phyloP scores from a whole-genome alignment of 2,888 invertebrate genomes.

The Abrostola tripartita region DNA sequence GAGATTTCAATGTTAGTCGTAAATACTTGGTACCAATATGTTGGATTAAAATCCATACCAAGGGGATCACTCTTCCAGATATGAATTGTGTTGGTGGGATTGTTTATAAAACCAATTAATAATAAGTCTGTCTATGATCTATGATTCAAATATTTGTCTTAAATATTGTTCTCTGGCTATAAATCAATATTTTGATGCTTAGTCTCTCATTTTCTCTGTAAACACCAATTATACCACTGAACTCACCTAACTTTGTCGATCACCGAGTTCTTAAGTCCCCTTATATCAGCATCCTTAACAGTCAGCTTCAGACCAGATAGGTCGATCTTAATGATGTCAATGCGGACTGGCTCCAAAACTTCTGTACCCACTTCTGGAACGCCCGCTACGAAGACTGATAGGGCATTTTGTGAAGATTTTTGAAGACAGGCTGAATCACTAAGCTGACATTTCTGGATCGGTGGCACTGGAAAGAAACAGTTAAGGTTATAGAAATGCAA shows the following conservation, averaged over 20 bases:
- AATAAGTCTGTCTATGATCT: no score
- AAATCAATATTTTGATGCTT: no score
- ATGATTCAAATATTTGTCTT: no score
- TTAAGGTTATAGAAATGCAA: background rate
- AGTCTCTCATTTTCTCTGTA: no score
- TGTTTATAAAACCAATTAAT: no score
- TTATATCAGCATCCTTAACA: constrained; percentile 63
- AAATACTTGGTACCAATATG: no score
- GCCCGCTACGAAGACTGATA: constrained; percentile 62
- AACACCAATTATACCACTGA: background rate
- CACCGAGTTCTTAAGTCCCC: constrained; percentile 62
- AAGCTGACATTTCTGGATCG: constrained; percentile 69
- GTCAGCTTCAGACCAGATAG: constrained; percentile 72
- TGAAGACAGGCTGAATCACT: constrained; percentile 66
- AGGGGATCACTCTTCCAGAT: background rate
- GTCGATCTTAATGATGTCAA: constrained; percentile 69
- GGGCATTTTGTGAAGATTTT: constrained; percentile 61
- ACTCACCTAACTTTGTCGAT: constrained; percentile 70
- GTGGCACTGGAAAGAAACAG: constrained; percentile 63
- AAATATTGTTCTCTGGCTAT: no score
- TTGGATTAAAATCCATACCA: background rate
- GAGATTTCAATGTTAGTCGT: background rate
- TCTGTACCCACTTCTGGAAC: constrained; percentile 69
- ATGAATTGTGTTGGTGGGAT: no score
- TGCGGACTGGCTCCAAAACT: constrained; percentile 68